phyloP scores from a whole-genome alignment of 1,140 invertebrate genomes.

The Asbolus verrucosus region DNA sequence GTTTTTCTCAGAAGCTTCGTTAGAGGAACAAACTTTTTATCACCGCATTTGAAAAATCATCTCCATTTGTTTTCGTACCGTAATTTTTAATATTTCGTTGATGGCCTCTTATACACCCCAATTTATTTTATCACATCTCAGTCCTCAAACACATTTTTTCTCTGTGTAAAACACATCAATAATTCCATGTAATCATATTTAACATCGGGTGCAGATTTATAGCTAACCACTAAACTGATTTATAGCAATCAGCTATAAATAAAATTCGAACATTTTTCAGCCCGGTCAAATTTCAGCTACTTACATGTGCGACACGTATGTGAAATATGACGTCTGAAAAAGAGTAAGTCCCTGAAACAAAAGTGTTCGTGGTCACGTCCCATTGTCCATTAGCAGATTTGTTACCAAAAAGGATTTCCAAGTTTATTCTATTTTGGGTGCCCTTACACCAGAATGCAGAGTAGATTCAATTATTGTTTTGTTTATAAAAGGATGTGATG shows the following conservation, averaged over 20 bases:
- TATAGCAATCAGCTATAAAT: slow-evolving; percentile 31
- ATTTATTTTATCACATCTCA: slow-evolving; percentile 28
- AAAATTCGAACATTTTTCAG: slow-evolving; percentile 17
- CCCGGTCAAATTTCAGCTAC: slow-evolving; percentile 14
- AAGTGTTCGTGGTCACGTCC: slow-evolving; percentile 10
- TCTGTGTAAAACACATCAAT: slow-evolving; percentile 29
- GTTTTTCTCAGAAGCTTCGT: slow-evolving; percentile 20
- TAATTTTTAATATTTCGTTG: slow-evolving; percentile 35
- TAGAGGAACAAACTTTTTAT: slow-evolving; percentile 24
- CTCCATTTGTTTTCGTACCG: slow-evolving; percentile 14
- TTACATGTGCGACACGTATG: slow-evolving; percentile 7
- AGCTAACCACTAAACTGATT: slow-evolving; percentile 18
- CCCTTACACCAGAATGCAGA: not conserved
- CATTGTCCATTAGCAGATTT: slow-evolving; percentile 26
- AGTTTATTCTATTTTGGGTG: slow-evolving; percentile 5
- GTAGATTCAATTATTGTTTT: not conserved
- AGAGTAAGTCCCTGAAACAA: slow-evolving; percentile 6
- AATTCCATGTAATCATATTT: slow-evolving; percentile 33
- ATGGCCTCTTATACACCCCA: slow-evolving; percentile 27
- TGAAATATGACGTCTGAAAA: slow-evolving; percentile 29
- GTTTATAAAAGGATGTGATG: too few species aligned
- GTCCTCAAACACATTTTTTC: slow-evolving; percentile 27
- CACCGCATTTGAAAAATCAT: slow-evolving; percentile 23
- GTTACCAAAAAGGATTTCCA: slow-evolving; percentile 4
- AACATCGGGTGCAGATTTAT: slow-evolving; percentile 30